A percentile compares a stretch with the other conserved stretches of the same genome.
phyloP scores from a whole-genome alignment of 2,113 vertebrate species.

The Herpailurus yagouaroundi region DNA sequence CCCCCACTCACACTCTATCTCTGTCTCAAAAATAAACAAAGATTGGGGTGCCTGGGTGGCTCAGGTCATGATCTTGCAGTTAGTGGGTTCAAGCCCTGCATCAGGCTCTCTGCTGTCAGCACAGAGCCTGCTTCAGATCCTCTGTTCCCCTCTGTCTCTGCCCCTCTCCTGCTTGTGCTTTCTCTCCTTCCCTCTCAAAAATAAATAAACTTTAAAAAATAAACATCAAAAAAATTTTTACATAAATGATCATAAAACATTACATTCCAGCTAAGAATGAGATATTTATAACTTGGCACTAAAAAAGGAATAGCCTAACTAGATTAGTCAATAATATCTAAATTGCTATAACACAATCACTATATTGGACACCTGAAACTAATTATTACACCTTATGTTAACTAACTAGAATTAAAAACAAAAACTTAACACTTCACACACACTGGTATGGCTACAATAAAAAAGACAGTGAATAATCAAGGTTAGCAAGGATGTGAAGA shows the following conservation, averaged over 20 bases:
- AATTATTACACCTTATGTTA: neutral
- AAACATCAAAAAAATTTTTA: neutral
- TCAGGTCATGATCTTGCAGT: too few relatives aligned
- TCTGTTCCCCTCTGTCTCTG: too few relatives aligned
- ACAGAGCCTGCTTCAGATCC: too few relatives aligned
- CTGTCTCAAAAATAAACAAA: too few relatives aligned
- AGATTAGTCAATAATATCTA: neutral
- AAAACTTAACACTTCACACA: neutral
- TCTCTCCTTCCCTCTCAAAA: too few relatives aligned
- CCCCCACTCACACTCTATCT: too few relatives aligned
- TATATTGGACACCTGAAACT: neutral
- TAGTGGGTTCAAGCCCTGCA: too few relatives aligned
- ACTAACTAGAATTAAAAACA: neutral
- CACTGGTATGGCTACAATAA: neutral
- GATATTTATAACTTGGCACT: neutral
- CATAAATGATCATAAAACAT: slow-evolving; percentile 24
- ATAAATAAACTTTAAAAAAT: too few relatives aligned
- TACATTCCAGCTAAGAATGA: neutral
- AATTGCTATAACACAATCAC: neutral
- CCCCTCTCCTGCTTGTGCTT: too few relatives aligned
- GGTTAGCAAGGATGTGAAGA: neutral
- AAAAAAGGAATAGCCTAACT: neutral
- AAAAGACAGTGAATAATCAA: neutral
- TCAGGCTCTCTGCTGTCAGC: too few relatives aligned
- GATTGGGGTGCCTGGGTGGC: too few relatives aligned